Base-by-base conservation (phyloP, 30 jellyfish, hydroid and myxozoan species). In the Pseudorhiza aurosa region DNA sequence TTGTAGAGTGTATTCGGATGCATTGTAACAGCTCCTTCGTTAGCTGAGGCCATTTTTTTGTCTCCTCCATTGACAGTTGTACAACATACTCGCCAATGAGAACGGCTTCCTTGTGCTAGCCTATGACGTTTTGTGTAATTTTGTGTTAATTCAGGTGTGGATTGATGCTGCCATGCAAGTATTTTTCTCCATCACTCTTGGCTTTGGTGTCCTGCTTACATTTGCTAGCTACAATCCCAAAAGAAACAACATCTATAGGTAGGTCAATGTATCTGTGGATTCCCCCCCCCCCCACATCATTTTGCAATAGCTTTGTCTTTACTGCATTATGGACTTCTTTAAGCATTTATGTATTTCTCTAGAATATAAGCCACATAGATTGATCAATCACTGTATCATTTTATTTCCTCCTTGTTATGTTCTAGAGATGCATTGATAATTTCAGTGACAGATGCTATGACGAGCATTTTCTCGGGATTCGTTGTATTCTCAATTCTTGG, bases 161-260 rank as follows among this genome's bases (percentile, higher is more conserved):
- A 70, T 78, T 3, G 97, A 90, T 76, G 97, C 97, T 7, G 97
- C 97, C 31, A 82, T 96, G 11, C 97, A 90, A 68, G 97, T 90
- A 30, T 90, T 90, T 56, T 90, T 71, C 56, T 90, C 97, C 17
- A 60, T 90, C 8, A 68, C 97, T 1, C 67, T 90, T 64, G 97
- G 97, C 31, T 68, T 90, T 42, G 97, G 97, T 4, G 97, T 90
- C n/a, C 83, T 90, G 90, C 65, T 90, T 40, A 90, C 96, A 46
- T 90, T 90, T 68, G 93, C 97, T 0, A 90, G 97, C 70, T 90
- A 90, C 78, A 90, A 90, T 37, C 84, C 88, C 45, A 55, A 27
- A 22, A 12, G 39, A 12, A 90, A 90, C 82, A 90, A 90, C 60
- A 83, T 90, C 2, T 68, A 47, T 90, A 75, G 97, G 97, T 90